A percentile compares a stretch with the other conserved stretches of the same genome.
Conservation (phyloP, 1,140 invertebrate species). For the Eumeta japonica region DNA sequence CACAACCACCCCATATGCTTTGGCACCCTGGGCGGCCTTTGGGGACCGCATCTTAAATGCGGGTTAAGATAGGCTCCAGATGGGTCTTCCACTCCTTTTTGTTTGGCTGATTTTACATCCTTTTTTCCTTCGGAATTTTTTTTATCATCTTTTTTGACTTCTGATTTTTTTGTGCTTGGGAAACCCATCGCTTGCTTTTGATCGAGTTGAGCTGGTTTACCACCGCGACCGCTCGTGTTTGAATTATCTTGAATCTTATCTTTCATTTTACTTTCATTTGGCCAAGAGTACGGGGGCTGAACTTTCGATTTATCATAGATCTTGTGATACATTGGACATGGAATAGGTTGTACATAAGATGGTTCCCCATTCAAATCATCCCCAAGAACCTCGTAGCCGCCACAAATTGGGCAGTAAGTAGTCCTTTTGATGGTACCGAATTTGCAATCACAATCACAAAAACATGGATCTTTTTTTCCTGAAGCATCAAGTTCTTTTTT, state of each 20-base stretch:
- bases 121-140: conserved; percentile 17
- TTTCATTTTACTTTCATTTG: no score
- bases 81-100: conserved; percentile 5
- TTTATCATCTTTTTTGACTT: no score
- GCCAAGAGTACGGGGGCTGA: conserved; percentile 29
- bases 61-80: no score
- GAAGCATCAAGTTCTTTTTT: conserved; percentile 3
- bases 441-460: conserved; percentile 40
- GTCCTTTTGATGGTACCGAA: conserved; percentile 41
- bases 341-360: conserved; percentile 33
- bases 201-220: no score
- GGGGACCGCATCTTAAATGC: no score
- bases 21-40: no score
- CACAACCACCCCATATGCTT: conserved; percentile 48
- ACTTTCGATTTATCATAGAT: conserved; percentile 41
- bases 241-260: no score
- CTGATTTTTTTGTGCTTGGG: no score
- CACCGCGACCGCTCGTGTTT: no score
- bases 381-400: conserved; percentile 42
- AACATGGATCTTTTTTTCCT: conserved; percentile 28
- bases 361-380: conserved; percentile 34
- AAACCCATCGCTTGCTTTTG: no score
- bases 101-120: conserved; percentile 18
- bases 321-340: conserved; percentile 48
- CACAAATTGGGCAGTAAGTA: conserved; percentile 43